Percentiles rank a stretch among this genome's conserved stretches.
Conservation (phyloP, 1,140 invertebrate genomes). For the Triops cancriformis region DNA sequence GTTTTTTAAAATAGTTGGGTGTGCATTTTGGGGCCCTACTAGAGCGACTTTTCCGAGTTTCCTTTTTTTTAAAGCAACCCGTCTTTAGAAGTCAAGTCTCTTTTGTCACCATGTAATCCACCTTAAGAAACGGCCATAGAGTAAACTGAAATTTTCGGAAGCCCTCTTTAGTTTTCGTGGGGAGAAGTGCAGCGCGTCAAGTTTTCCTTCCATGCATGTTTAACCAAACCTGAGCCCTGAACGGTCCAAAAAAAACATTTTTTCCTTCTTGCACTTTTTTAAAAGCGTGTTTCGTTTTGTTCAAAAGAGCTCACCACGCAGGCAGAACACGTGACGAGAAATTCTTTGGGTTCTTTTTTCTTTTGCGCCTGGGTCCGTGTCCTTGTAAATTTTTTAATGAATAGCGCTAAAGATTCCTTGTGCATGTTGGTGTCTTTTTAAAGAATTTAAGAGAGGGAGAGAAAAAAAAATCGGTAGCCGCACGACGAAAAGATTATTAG, state of each 20-base stretch:
- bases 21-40: not conserved
- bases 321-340: not conserved
- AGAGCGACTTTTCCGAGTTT: not conserved
- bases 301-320: not conserved
- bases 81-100: not conserved
- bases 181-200: not conserved
- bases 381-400: not conserved
- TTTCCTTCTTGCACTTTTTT: not conserved
- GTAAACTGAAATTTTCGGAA: not conserved
- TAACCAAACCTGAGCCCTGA: not conserved
- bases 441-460: not conserved
- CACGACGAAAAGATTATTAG: not conserved
- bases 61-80: not conserved
- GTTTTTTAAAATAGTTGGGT: not conserved
- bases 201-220: not conserved
- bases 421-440: slow-evolving; percentile 14
- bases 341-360: not conserved
- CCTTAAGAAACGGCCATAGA: not conserved
- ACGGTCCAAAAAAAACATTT: not conserved
- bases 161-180: not conserved
- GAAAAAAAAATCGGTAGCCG: not conserved
- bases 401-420: slow-evolving; percentile 6
- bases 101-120: not conserved
- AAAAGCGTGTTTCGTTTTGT: not conserved
- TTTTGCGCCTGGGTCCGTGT: not conserved